These are phyloP conservation scores for Zaprionus ornatus DNA, from an alignment of 1,140 invertebrate genomes.

Conservation along the genomic window DNA sequence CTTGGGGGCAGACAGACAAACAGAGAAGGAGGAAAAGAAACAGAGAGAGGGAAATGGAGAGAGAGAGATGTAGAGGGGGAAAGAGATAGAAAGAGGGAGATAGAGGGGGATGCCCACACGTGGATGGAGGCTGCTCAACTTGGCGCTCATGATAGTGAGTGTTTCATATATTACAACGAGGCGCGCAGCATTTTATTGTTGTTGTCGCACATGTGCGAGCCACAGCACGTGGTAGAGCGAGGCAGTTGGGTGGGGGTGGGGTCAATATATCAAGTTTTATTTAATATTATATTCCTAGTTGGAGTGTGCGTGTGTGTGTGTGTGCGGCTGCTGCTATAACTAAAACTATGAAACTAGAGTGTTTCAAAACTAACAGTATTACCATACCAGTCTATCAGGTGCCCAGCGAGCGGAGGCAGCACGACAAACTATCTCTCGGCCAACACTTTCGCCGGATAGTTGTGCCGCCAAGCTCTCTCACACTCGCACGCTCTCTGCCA, in stretches of 20 bases:
- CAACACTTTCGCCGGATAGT: constrained; percentile 51
- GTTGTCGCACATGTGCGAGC: neutral
- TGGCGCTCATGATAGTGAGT: constrained; percentile 82
- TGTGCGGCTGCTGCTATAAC: constrained; percentile 67
- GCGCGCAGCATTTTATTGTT: constrained; percentile 72
- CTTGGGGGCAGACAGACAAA: neutral
- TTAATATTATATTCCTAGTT: constrained; percentile 41
- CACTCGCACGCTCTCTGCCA: constrained; percentile 8
- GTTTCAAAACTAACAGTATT: constrained; percentile 84
- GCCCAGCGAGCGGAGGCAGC: constrained; percentile 51
- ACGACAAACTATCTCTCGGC: constrained; percentile 70
- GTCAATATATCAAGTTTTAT: constrained; percentile 20
- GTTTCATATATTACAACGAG: constrained; percentile 82
- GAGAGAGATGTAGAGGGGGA: neutral
- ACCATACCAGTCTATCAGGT: constrained; percentile 80
- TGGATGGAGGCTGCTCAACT: constrained; percentile 42
- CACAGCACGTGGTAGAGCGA: neutral
- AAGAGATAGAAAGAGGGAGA: neutral
- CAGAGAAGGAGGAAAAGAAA: neutral
- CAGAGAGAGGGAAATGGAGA: neutral
- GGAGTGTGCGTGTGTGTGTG: constrained; percentile 13
- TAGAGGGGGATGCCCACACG: neutral
- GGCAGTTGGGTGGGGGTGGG: neutral
- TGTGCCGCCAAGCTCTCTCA: constrained; percentile 7
- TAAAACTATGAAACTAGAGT: constrained; percentile 80